Evolutionary conservation across 2,797 vertebrate genomes (phyloP), one percentile per base, ranked within the genome.

Genomic region (Acanthornis magna): DNA sequence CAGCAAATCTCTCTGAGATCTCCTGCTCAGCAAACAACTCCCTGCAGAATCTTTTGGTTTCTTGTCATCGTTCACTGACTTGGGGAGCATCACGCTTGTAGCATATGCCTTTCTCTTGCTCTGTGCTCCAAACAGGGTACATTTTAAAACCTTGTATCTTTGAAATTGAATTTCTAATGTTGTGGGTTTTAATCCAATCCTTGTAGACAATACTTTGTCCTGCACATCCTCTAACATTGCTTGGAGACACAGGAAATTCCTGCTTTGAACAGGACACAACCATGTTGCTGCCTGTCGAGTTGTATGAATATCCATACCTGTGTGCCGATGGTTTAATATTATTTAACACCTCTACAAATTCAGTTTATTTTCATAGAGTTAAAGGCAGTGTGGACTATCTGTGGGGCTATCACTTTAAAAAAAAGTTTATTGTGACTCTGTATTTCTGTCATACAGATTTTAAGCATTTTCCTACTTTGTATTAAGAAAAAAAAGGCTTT

Each of bases 261-360:
- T 61, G 16, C 25, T 75, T 8, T 63, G 74, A 75, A 51, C 8
- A 32, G 20, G 16, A 53, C 18, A 75, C 67, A 85, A 75, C 17
- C 12, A 11, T 0, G 0, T n/a, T 65, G 26, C 34, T 86, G 5
- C 11, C 10, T 53, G 5, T 36, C 6, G 7, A 36, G 11, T 62
- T 36, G 71, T 71, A 71, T 55, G 43, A 74, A 48, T 66, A 58
- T 29, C 8, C 12, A 17, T 58, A 58, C 3, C 40, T 47, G 12
- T 72, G 25, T 29, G 18, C 5, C 27, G 60, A 13, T 26, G 5
- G 16, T 50, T 55, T 63, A 57, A 50, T 45, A 8, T 29, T 71
- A 25, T 43, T 51, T 81, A 60, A 57, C 2, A 82, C 32, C 4
- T 85, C 29, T 29, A 55, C 2, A 79, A 79, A 82, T 65, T 60